Evolutionary conservation across 2,888 invertebrate genomes (phyloP).

Genomic region (Zygothrica quintamaculata): DNA sequence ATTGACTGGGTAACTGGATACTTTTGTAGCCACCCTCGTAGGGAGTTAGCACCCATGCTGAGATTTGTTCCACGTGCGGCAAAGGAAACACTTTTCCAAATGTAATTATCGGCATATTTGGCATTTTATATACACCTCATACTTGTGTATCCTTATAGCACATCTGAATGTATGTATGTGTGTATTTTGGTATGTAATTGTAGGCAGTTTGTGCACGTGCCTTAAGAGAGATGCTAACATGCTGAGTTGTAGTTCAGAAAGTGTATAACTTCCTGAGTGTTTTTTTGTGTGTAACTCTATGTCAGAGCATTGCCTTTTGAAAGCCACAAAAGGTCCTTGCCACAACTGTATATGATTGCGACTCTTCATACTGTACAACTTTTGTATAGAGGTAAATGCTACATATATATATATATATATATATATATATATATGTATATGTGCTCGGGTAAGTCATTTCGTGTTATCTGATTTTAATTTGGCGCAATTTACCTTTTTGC

Average conservation of each 20-base stretch:
- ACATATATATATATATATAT: no score
- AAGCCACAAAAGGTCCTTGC: conserved; percentile 25
- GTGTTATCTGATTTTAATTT: conserved; percentile 80
- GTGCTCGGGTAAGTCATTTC: conserved; percentile 74
- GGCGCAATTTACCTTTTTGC: conserved; percentile 73
- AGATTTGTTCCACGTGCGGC: conserved; percentile 9
- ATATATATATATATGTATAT: no score
- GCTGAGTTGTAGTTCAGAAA: conserved; percentile 34
- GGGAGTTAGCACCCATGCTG: not conserved
- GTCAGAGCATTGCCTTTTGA: conserved; percentile 15
- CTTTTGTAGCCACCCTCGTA: conserved; percentile 39
- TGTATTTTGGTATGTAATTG: conserved; percentile 8
- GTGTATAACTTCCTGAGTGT: conserved; percentile 9
- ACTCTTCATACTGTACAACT: conserved; percentile 14
- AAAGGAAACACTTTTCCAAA: conserved; percentile 57
- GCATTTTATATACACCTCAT: conserved; percentile 32
- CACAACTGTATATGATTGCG: conserved; percentile 56
- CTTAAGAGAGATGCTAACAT: conserved; percentile 43
- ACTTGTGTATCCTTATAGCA: not conserved
- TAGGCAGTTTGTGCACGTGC: conserved; percentile 60
- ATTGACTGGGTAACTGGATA: not conserved
- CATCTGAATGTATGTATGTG: conserved; percentile 4
- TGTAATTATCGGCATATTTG: conserved; percentile 78
- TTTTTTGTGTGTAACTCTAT: conserved; percentile 13
- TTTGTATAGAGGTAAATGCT: conserved; percentile 13